Conservation (phyloP, 2,113 vertebrate species). For the Melanerpes formicivorus region DNA sequence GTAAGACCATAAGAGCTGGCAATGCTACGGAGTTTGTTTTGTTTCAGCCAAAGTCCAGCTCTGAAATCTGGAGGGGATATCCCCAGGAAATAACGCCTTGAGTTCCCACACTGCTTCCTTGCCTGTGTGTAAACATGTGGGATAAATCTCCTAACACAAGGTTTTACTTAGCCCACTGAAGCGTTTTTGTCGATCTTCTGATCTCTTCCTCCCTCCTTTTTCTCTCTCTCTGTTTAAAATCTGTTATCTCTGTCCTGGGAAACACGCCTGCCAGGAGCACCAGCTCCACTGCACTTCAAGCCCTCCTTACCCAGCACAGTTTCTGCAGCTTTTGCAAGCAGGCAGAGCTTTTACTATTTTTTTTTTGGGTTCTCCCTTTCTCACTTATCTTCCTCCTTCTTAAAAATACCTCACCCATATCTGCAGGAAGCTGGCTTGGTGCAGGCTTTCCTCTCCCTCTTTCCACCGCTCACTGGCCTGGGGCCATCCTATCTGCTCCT, state of each 20-base stretch:
- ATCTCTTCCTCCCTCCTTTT: background rate
- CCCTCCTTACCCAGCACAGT: background rate
- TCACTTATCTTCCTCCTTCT: conserved; percentile 3
- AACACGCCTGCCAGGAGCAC: fast-evolving
- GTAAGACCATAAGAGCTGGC: background rate
- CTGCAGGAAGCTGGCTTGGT: background rate
- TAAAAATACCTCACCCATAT: background rate
- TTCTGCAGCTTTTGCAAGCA: background rate
- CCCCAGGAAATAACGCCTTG: conserved; percentile 53
- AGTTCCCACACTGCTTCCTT: conserved; percentile 10
- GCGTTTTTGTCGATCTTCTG: background rate
- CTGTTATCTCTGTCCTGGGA: background rate
- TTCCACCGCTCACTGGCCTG: fast-evolving
- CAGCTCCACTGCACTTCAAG: fast-evolving
- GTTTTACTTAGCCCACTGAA: background rate
- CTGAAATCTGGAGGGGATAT: conserved; percentile 15
- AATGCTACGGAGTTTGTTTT: background rate
- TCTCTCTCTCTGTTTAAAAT: background rate
- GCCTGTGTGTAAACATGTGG: background rate
- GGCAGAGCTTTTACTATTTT: background rate
- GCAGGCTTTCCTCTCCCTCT: background rate
- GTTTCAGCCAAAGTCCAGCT: background rate
- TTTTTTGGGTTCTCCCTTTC: background rate
- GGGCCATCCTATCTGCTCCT: background rate
- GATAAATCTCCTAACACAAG: background rate